These are phyloP conservation scores for Sialia sialis DNA, from an alignment of 2,113 vertebrate species.

Conservation along the genomic window DNA sequence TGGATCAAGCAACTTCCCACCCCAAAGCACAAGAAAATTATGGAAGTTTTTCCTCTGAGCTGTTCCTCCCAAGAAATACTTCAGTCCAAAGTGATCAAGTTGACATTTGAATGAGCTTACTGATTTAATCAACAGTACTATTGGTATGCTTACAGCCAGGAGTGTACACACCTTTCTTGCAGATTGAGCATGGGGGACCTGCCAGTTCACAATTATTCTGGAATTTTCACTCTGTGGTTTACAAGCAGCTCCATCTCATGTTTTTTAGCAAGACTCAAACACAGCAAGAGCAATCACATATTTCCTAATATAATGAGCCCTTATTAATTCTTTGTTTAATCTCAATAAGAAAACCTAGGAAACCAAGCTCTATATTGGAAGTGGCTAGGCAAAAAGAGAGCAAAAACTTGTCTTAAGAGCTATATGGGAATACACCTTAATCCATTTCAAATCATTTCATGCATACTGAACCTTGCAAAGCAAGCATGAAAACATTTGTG, in stretches of 20 bases:
- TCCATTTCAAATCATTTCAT: background rate
- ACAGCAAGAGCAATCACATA: background rate
- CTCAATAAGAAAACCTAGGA: background rate
- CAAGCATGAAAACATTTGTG: background rate
- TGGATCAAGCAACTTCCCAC: background rate
- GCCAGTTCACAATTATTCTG: background rate
- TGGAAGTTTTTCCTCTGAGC: background rate
- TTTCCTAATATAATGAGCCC: background rate
- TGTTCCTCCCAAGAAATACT: background rate
- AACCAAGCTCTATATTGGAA: background rate
- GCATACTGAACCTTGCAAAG: background rate
- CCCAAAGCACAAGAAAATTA: background rate
- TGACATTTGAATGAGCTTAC: background rate
- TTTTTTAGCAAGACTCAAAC: background rate
- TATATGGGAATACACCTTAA: background rate
- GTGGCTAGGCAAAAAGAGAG: background rate
- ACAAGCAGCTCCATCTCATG: background rate
- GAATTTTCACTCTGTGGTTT: background rate
- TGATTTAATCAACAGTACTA: background rate
- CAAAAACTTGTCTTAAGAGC: background rate
- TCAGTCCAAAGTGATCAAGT: background rate
- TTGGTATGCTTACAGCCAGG: background rate
- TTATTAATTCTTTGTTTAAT: background rate
- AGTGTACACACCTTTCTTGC: fast-evolving
- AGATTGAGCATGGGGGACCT: fast-evolving